Conservation (phyloP, 1,140 invertebrate species). For the Meloidogyne hapla region DNA sequence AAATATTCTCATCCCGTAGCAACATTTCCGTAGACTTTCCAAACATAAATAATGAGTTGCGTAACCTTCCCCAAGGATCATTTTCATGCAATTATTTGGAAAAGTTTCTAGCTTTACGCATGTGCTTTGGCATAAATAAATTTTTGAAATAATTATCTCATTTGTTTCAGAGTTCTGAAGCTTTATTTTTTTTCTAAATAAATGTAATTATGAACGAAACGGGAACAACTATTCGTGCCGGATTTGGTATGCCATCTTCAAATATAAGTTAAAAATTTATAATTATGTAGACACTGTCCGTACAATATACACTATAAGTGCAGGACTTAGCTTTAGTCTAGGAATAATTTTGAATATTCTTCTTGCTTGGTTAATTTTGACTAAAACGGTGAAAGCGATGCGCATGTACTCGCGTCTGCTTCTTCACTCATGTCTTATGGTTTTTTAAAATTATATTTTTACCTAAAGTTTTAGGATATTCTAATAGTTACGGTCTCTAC, state of each 20-base stretch:
- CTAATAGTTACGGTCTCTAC: conserved; percentile 22
- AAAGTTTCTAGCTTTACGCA: too few relatives aligned
- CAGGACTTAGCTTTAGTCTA: conserved; percentile 4
- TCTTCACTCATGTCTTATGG: conserved; percentile 29
- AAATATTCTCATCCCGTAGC: too few relatives aligned
- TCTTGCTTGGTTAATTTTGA: conserved; percentile 9
- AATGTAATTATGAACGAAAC: background rate
- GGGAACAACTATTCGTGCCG: background rate
- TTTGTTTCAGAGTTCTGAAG: too few relatives aligned
- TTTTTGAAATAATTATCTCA: too few relatives aligned
- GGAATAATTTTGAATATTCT: conserved; percentile 21
- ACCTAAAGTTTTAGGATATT: conserved; percentile 8
- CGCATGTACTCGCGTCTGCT: conserved; percentile 19
- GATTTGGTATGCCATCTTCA: background rate
- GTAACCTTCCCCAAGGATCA: too few relatives aligned
- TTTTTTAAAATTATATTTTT: background rate
- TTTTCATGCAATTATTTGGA: too few relatives aligned
- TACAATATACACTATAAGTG: conserved; percentile 15
- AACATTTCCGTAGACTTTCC: too few relatives aligned
- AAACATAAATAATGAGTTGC: too few relatives aligned
- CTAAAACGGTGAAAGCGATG: conserved; percentile 30
- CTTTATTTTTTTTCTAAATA: too few relatives aligned
- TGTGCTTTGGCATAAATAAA: too few relatives aligned
- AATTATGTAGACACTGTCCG: background rate
- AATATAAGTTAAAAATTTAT: too few relatives aligned